Evolutionary conservation across 1,140 invertebrate species (phyloP).

Genomic region (Drosophila elegans): DNA sequence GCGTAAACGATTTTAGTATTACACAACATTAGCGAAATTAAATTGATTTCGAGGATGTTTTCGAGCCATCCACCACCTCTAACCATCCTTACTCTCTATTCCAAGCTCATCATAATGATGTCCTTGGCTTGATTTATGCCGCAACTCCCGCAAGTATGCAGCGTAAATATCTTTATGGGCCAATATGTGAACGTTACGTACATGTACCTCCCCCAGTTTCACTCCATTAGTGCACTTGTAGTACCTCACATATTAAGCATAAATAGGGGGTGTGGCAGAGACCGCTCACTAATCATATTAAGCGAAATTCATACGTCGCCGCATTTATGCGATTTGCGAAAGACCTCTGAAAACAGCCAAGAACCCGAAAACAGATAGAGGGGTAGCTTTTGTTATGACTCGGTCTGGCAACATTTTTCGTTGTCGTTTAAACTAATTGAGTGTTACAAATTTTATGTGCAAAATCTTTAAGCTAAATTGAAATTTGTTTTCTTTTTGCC

Average conservation of each 20-base stretch:
- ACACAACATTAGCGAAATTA: constrained; percentile 84
- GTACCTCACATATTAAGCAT: constrained; percentile 30
- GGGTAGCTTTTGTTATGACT: constrained; percentile 53
- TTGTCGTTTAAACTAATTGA: constrained; percentile 83
- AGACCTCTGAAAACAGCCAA: constrained; percentile 27
- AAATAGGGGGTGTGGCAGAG: constrained; percentile 5
- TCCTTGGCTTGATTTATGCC: constrained; percentile 68
- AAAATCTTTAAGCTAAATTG: constrained; percentile 83
- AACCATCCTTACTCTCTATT: not conserved
- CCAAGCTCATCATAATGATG: constrained; percentile 48
- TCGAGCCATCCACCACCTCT: constrained; percentile 48
- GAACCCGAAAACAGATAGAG: constrained; percentile 33
- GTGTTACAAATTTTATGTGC: constrained; percentile 84
- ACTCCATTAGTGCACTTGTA: constrained; percentile 63
- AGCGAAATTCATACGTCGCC: constrained; percentile 82
- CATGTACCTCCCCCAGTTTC: not conserved
- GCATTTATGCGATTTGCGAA: constrained; percentile 75
- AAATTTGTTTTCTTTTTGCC: constrained; percentile 73
- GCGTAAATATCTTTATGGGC: constrained; percentile 73
- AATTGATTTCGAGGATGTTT: constrained; percentile 59
- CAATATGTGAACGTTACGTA: constrained; percentile 9
- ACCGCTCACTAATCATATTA: constrained; percentile 79
- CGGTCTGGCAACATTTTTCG: constrained; percentile 72
- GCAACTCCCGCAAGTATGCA: constrained; percentile 75
- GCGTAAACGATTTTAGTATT: constrained; percentile 58